Percentiles rank a stretch among this genome's conserved stretches.
phyloP scores from a whole-genome alignment of 53 echinoderm and acorn worm genomes.

The Holothuria scabra region DNA sequence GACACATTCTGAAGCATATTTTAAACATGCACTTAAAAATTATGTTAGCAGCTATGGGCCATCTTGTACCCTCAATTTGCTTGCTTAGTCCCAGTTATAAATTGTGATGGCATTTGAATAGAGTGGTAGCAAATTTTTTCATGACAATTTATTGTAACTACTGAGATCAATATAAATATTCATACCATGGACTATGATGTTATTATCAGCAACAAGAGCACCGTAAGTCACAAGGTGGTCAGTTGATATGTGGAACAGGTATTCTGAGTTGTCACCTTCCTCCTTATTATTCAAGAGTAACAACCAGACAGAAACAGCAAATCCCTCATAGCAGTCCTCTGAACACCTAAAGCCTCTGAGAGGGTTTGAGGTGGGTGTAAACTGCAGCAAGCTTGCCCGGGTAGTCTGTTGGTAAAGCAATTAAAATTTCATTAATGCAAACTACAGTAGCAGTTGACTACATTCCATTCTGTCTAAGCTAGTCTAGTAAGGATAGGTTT shows the following conservation, averaged over 20 bases:
- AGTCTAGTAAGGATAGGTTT: no score
- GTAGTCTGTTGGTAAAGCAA: conserved; percentile 15
- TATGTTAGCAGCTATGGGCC: no score
- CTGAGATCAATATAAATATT: no score
- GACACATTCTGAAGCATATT: no score
- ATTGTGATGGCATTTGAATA: no score
- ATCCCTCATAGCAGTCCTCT: conserved; percentile 69
- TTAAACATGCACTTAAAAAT: no score
- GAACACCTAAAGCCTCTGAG: conserved; percentile 1
- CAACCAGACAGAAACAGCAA: conserved; percentile 84
- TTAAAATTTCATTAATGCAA: background rate
- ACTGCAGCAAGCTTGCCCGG: conserved; percentile 2
- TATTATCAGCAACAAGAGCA: background rate
- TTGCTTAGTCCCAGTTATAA: no score
- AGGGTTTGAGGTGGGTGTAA: background rate
- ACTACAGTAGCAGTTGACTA: no score
- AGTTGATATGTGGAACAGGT: background rate
- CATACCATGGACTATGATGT: conserved; percentile 19
- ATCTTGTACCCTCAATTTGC: no score
- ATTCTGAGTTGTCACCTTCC: background rate
- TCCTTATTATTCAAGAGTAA: conserved; percentile 36
- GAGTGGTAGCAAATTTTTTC: no score
- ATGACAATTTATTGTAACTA: no score
- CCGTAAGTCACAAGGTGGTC: background rate
- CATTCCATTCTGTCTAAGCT: no score